Percentiles rank a stretch among this genome's conserved stretches.
Evolutionary conservation across 2,888 invertebrate species (phyloP).

Genomic region (Hesperia comma): DNA sequence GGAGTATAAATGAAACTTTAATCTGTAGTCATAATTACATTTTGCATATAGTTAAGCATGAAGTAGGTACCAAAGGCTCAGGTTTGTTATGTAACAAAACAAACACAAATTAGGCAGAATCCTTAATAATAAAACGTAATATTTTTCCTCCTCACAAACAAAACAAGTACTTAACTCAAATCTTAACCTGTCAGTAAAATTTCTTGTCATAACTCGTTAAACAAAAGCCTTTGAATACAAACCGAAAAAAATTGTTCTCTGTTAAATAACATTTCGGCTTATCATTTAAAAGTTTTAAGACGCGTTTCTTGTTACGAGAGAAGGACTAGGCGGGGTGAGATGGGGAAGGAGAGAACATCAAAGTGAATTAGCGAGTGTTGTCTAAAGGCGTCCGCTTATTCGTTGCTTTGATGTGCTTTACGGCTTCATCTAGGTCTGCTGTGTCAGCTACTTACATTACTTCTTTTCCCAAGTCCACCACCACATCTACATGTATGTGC

Average conservation of each 20-base stretch:
- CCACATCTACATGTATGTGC: too few species aligned
- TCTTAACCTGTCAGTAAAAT: slow-evolving; percentile 23
- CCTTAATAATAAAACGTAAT: too few species aligned
- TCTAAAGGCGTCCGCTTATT: slow-evolving; percentile 82
- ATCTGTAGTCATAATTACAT: too few species aligned
- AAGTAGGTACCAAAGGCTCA: too few species aligned
- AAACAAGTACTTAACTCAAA: slow-evolving; percentile 7
- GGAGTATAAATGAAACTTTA: too few species aligned
- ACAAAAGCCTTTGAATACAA: slow-evolving; percentile 42
- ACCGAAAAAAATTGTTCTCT: slow-evolving; percentile 68
- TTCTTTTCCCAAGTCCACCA: neutral
- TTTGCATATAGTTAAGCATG: too few species aligned
- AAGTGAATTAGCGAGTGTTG: slow-evolving; percentile 84
- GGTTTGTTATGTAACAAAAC: too few species aligned
- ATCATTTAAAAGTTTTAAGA: slow-evolving; percentile 76
- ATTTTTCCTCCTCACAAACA: neutral
- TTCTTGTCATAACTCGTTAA: slow-evolving; percentile 38
- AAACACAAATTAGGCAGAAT: too few species aligned
- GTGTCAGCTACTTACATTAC: slow-evolving; percentile 10
- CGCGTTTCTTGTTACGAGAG: slow-evolving; percentile 74
- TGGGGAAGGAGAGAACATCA: slow-evolving; percentile 72
- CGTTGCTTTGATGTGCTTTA: slow-evolving; percentile 75
- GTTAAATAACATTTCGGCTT: slow-evolving; percentile 72
- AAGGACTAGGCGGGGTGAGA: slow-evolving; percentile 25
- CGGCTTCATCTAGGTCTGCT: slow-evolving; percentile 55